phyloP scores from a whole-genome alignment of 2,113 vertebrate genomes.

The Thymallus thymallus region DNA sequence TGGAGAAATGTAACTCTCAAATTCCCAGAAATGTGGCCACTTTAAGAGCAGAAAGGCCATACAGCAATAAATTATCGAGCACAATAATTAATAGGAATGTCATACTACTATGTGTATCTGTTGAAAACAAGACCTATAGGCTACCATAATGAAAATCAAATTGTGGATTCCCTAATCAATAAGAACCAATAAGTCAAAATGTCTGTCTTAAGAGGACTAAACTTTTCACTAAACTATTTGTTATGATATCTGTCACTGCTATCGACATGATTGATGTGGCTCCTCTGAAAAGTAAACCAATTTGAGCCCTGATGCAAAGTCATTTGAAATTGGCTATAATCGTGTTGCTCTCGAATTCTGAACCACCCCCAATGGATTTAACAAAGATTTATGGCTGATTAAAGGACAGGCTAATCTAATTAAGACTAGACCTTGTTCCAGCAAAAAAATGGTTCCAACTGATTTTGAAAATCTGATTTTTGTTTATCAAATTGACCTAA shows the following conservation, averaged over 20 bases:
- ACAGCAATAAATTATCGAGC: no score
- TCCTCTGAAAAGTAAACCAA: conserved; percentile 84
- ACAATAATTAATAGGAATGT: no score
- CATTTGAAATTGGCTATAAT: conserved; percentile 83
- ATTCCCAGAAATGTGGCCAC: no score
- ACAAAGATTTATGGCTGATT: conserved; percentile 82
- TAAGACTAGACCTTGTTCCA: conserved; percentile 76
- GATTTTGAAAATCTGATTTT: conserved; percentile 46
- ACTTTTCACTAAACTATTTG: not conserved
- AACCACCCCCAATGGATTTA: conserved; percentile 74
- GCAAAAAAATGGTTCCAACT: conserved; percentile 14
- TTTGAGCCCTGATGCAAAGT: conserved; percentile 83
- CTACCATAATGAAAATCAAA: no score
- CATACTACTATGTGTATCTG: no score
- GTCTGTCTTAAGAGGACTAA: no score
- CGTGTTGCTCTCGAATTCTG: conserved; percentile 80
- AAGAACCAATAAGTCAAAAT: no score
- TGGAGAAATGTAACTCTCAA: not conserved
- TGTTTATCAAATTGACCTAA: conserved; percentile 64
- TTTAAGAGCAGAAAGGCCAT: no score
- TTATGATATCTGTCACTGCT: conserved; percentile 39
- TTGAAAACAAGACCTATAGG: no score
- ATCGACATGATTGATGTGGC: conserved; percentile 81
- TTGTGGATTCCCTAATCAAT: no score
- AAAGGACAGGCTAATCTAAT: conserved; percentile 75